Conservation (phyloP, 2,797 vertebrate genomes). For the Anableps anableps region DNA sequence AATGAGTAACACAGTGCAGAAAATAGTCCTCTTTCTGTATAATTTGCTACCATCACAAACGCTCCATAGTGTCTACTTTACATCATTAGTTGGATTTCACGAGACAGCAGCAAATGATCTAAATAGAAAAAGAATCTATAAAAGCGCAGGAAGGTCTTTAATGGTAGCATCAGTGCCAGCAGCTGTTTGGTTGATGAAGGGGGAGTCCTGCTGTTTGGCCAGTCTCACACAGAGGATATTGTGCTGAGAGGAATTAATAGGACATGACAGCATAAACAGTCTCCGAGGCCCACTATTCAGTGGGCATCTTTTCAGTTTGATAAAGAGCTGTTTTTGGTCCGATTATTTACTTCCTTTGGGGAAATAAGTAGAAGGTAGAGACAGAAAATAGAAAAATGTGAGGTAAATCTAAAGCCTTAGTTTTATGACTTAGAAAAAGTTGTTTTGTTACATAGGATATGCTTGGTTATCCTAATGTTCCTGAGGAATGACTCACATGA, state of each 20-base stretch:
- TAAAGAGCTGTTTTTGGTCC: conserved; percentile 46
- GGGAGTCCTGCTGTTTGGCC: conserved; percentile 59
- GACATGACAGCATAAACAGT: conserved; percentile 69
- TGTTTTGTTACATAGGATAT: conserved; percentile 11
- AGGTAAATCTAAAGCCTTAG: conserved; percentile 16
- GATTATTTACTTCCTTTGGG: conserved; percentile 30
- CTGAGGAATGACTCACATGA: neutral
- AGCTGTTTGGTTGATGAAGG: conserved; percentile 57
- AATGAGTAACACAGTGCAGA: neutral
- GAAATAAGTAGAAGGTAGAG: conserved; percentile 31
- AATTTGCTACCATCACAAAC: neutral
- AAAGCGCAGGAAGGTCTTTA: conserved; percentile 36
- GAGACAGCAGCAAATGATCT: conserved; percentile 20
- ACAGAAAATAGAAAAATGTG: conserved; percentile 8
- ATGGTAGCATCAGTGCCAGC: conserved; percentile 47
- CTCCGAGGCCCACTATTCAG: conserved; percentile 53
- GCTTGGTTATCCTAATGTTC: conserved; percentile 25
- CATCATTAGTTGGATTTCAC: conserved; percentile 13
- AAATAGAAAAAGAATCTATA: conserved; percentile 24
- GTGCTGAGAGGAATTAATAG: conserved; percentile 66
- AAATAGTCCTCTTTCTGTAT: neutral
- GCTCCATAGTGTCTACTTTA: conserved; percentile 4
- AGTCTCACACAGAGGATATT: conserved; percentile 57
- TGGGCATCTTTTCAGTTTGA: conserved; percentile 43
- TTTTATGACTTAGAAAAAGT: neutral